Evolutionary conservation across 2,888 invertebrate genomes (phyloP), one percentile per base, ranked within the genome.

Genomic region (Apotomis turbidana): DNA sequence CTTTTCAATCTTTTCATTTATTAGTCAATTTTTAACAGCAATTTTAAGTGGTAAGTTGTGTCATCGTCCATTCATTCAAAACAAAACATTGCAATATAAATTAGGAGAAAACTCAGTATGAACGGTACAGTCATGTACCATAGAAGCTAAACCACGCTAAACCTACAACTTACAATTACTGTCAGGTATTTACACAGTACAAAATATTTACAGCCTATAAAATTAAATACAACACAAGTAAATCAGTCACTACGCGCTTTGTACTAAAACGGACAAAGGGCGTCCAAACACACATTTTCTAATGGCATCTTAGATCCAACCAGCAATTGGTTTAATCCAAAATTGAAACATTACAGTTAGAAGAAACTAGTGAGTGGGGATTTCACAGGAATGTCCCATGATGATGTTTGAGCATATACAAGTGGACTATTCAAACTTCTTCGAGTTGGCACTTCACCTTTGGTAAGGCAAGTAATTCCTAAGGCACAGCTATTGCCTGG

Each of bases 121-220:
- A 60, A 60, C 38, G 13, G 59, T 60, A 60, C 27, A 58, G 41
- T 38, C 80, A 78, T 74, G 12, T 59, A 46, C 57, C 67, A 67
- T 62, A 54, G 63, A 55, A 62, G 58, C 62, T 73, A 86, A 86
- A 88, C 87, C 77, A 61, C 55, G 36, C 66, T 73, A 86, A 86
- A 88, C 87, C 77, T 86, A 87, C 84, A 87, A 90, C 91, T 91
- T 90, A 92, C 88, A 91, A 92, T 89, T 76, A 87, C 90, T 90
- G 90, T 77, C 72, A 74, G 57, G 73, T 78, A 68, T 78, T 79
- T 76, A 78, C 78, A 81, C 75, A 87, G 88, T 89, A 90, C 86
- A 88, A 68, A 79, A 78, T 77, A 92, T 92, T 88, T 91, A 91
- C 91, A 91, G 76, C 85, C 87, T 86, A 88, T 78, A 75, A 79